These are phyloP conservation scores for Metacarcinus magister DNA, from an alignment of 2,888 invertebrate species.

Conservation along the genomic window DNA sequence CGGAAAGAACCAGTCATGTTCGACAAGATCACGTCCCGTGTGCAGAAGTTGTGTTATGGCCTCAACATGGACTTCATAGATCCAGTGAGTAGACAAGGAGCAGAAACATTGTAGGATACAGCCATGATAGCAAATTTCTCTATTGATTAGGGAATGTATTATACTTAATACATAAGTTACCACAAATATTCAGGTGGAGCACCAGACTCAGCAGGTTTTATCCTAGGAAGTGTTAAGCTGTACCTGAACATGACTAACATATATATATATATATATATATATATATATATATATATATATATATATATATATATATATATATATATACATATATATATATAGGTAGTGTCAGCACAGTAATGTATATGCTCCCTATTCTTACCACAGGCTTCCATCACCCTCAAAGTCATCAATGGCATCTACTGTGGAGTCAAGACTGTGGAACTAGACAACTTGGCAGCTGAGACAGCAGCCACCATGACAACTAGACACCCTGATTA, in stretches of 20 bases:
- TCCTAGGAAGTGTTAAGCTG: no score
- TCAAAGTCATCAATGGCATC: conserved; percentile 96
- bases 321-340: no score
- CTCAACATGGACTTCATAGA: conserved; percentile 98
- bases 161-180: neutral
- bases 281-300: no score
- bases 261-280: no score
- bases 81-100: conserved; percentile 86
- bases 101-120: neutral
- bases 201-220: neutral
- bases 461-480: conserved; percentile 99
- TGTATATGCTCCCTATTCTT: neutral
- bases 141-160: neutral
- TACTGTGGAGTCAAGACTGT: conserved; percentile 98
- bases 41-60: conserved; percentile 97
- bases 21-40: conserved; percentile 98
- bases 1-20: conserved; percentile 96
- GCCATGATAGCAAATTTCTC: no score
- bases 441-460: conserved; percentile 98
- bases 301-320: no score
- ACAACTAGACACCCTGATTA: conserved; percentile 99
- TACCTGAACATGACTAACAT: no score
- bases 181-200: neutral
- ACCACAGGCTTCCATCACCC: conserved; percentile 90
- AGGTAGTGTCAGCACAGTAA: no score